phyloP scores from a whole-genome alignment of 2,888 invertebrate species.

The Ischnura elegans region DNA sequence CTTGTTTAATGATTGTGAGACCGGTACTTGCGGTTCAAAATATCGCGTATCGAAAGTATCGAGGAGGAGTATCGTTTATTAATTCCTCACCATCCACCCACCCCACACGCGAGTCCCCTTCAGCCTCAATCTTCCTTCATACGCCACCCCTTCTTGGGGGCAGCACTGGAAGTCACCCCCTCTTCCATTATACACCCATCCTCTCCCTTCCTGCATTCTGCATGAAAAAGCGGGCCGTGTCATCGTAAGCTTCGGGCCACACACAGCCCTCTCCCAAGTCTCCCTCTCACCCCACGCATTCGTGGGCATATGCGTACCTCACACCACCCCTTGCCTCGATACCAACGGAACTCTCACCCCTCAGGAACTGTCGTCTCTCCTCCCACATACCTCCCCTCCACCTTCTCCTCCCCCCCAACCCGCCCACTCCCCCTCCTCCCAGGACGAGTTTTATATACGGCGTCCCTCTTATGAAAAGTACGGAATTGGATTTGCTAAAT shows the following conservation, averaged over 20 bases:
- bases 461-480: slow-evolving; percentile 69
- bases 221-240: slow-evolving; percentile 20
- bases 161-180: neutral
- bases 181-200: too few species aligned
- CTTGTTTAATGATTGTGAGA: too few species aligned
- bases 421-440: neutral
- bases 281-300: neutral
- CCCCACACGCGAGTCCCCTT: neutral
- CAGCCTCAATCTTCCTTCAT: slow-evolving; percentile 3
- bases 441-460: slow-evolving; percentile 60
- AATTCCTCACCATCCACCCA: neutral
- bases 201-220: slow-evolving; percentile 29
- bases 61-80: too few species aligned
- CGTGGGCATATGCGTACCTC: neutral
- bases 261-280: neutral
- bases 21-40: too few species aligned
- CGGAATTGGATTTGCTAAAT: slow-evolving; percentile 70
- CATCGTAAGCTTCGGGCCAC: slow-evolving; percentile 23
- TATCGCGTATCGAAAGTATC: too few species aligned
- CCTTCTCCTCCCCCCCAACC: slow-evolving; percentile 16
- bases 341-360: too few species aligned
- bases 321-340: neutral
- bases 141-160: neutral
- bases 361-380: slow-evolving; percentile 5
- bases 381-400: neutral